Base-by-base conservation (phyloP, 1,140 invertebrate genomes). In the Littorina saxatilis region DNA sequence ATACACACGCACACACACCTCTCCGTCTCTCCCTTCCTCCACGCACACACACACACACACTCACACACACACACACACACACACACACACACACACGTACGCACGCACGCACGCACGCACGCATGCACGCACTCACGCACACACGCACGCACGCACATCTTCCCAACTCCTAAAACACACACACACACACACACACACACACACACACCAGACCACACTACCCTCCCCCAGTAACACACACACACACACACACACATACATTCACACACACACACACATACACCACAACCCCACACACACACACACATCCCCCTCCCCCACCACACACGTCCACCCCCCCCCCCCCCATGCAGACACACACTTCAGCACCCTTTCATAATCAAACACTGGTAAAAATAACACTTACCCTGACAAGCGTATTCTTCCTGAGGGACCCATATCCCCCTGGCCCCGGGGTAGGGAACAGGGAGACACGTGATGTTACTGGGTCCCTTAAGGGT, bases 121-220 rank as follows among this genome's bases (percentile, higher is more conserved):
- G n/a, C 40, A 29, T n/a, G 37, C 70, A 73, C 68, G 20, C 70
- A 73, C 70, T 15, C 70, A 73, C 70, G n/a, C 40, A 50, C 40
- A 73, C 40, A 43, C 37, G 40, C 37, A 43, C 40, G 37, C 40
- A 73, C 39, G n/a, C 68, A 72, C 68, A n/a, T 29, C 40, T 39
- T 29, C 35, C 17, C 35, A 7, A 23, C 20, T 61, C 20, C 7
- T 7, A n/a, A 72, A 17, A 47, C 68, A 72, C 68, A 47, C 35
- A 72, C 68, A 47, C 68, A 72, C 68, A 72, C 68, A 40, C 68
- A 72, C 37, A 68, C 66, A 61, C 55, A 61, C 55, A 61, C 55
- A 61, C 55, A 61, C 55, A 61, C 55, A 61, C 55, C 23, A 20
- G 27, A 17, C 23, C 55, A 61, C 55, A 61, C 55, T n/a, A n/a